Conservation (phyloP, 2,888 invertebrate genomes). For the Escarpia spicata region DNA sequence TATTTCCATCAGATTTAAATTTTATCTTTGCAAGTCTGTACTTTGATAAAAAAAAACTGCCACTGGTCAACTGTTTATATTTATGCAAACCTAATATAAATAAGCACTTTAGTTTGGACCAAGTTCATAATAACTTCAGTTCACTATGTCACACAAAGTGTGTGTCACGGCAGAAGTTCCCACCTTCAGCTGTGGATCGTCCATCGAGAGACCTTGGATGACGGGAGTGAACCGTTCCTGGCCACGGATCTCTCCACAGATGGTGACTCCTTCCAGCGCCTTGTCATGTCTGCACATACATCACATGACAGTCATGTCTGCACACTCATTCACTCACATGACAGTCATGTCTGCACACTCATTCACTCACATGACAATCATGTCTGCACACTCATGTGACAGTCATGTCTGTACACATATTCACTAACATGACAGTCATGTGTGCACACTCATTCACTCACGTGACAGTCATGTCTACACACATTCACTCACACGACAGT, state of each 20-base stretch:
- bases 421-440: no score
- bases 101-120: no score
- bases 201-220: constrained; percentile 80
- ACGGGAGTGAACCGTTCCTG: constrained; percentile 79
- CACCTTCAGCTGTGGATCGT: constrained; percentile 59
- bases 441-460: no score
- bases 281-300: constrained; percentile 76
- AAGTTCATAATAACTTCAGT: background rate
- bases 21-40: no score
- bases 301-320: background rate
- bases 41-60: no score
- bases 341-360: background rate
- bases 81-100: no score
- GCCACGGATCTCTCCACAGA: constrained; percentile 79
- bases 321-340: background rate
- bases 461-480: background rate
- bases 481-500: no score
- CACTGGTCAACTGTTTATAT: no score
- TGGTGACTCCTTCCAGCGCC: constrained; percentile 89
- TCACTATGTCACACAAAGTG: no score
- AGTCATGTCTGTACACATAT: background rate
- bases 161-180: background rate
- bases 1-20: no score
- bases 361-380: no score
- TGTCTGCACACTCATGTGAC: no score